A percentile compares a stretch with the other conserved stretches of the same genome.
Evolutionary conservation across 2,113 vertebrate species (phyloP).

Genomic region (Dasyprocta punctata): DNA sequence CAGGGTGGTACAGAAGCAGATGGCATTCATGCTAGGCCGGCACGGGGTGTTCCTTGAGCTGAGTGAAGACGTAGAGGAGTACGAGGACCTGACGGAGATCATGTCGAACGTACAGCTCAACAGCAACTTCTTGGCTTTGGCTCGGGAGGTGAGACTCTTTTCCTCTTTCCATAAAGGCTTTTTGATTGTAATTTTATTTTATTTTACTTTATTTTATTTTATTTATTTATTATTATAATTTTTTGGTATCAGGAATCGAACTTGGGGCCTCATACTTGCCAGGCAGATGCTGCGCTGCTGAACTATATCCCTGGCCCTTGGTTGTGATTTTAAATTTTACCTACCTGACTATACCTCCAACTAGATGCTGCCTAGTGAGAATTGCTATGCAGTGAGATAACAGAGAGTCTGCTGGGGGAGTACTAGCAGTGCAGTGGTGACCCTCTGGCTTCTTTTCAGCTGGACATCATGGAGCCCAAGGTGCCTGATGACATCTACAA

Average conservation of each 20-base stretch:
- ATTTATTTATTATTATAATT: no score
- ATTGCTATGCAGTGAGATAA: slow-evolving; percentile 27
- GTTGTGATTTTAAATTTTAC: background rate
- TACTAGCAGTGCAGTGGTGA: slow-evolving; percentile 23
- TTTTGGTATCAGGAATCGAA: no score
- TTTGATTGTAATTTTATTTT: slow-evolving; percentile 7
- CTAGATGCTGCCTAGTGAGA: slow-evolving; percentile 11
- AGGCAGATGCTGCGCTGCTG: no score
- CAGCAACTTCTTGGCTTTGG: slow-evolving; percentile 97
- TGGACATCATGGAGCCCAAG: slow-evolving; percentile 99
- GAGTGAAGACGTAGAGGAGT: slow-evolving; percentile 98
- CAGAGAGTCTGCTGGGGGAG: background rate
- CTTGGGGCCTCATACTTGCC: no score
- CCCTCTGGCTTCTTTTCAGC: slow-evolving; percentile 83
- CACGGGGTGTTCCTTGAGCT: slow-evolving; percentile 98
- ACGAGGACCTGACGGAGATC: slow-evolving; percentile 98
- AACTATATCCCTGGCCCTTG: background rate
- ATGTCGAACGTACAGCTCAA: slow-evolving; percentile 99
- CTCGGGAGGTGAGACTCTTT: slow-evolving; percentile 92
- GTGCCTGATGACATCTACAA: slow-evolving; percentile 99
- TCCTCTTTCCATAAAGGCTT: background rate
- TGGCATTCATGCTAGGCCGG: slow-evolving; percentile 98
- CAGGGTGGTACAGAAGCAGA: slow-evolving; percentile 98
- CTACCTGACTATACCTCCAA: background rate
- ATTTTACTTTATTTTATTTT: background rate